A percentile compares a stretch with the other conserved stretches of the same genome.
These are phyloP conservation scores for Myotis yumanensis DNA, from an alignment of 2,113 vertebrate species.

Conservation along the genomic window DNA sequence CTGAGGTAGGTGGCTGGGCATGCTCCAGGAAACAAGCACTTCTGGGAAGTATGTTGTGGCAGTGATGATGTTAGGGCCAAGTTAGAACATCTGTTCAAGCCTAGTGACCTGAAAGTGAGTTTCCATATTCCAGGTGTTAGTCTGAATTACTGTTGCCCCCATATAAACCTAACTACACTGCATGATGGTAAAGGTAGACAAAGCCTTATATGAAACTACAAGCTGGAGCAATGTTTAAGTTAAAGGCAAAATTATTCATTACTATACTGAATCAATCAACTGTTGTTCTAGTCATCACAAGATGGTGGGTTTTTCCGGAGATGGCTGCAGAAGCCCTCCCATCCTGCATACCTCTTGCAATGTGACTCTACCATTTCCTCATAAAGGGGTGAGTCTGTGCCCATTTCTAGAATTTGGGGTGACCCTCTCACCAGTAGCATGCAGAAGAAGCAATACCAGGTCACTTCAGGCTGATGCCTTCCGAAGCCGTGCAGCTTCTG, in stretches of 20 bases:
- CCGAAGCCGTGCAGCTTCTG: not conserved
- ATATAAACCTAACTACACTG: not conserved
- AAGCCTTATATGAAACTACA: not conserved
- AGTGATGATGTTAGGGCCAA: slow-evolving; percentile 6
- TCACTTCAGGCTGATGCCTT: not conserved
- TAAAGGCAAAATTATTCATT: not conserved
- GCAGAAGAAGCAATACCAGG: not conserved
- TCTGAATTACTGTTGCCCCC: not conserved
- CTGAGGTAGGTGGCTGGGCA: slow-evolving; percentile 52
- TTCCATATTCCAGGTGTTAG: not conserved
- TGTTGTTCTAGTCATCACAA: not conserved
- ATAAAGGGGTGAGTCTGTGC: not conserved
- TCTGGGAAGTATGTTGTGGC: slow-evolving; percentile 53
- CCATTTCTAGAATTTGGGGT: not conserved
- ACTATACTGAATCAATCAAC: not conserved
- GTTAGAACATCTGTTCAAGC: not conserved
- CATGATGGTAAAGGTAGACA: not conserved
- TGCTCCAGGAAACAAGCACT: slow-evolving; percentile 50
- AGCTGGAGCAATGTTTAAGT: not conserved
- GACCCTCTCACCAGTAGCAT: not conserved
- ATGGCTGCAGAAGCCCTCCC: not conserved
- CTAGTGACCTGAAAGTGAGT: not conserved
- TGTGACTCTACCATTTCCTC: not conserved
- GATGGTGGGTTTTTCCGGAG: not conserved
- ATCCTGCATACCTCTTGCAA: not conserved